Evolutionary conservation across 2,797 vertebrate species (phyloP).

Genomic region (Eulemur coronatus): DNA sequence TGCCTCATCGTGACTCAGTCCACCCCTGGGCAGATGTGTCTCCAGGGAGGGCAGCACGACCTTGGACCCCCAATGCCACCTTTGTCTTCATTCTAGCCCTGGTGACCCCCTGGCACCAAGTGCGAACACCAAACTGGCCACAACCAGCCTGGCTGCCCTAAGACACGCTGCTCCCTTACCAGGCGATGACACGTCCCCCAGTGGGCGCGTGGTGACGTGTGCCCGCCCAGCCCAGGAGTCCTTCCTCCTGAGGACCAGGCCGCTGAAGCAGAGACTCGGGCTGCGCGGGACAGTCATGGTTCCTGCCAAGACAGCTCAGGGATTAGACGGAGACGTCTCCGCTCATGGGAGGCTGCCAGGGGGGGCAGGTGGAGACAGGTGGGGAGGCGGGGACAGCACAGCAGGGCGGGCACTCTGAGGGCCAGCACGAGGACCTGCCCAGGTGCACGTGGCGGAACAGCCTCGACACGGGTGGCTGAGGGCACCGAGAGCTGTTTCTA

Average conservation of each 20-base stretch:
- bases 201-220: neutral
- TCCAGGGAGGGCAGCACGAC: rapidly evolving
- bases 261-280: rapidly evolving
- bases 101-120: neutral
- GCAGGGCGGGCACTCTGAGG: rapidly evolving
- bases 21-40: neutral
- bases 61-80: neutral
- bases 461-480: rapidly evolving
- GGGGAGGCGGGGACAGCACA: neutral
- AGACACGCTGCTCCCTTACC: no score
- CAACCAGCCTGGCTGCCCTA: no score
- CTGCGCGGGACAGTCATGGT: rapidly evolving
- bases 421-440: neutral
- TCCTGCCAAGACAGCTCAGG: rapidly evolving
- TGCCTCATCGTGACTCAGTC: neutral
- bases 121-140: no score
- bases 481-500: rapidly evolving
- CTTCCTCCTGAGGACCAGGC: neutral
- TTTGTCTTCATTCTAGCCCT: neutral
- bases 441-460: neutral
- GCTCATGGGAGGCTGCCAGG: neutral
- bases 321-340: rapidly evolving
- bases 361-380: rapidly evolving
- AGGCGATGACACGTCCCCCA: no score
- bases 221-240: neutral